Conservation (phyloP, 2,113 vertebrate genomes). For the Sakesphorus luctuosus region DNA sequence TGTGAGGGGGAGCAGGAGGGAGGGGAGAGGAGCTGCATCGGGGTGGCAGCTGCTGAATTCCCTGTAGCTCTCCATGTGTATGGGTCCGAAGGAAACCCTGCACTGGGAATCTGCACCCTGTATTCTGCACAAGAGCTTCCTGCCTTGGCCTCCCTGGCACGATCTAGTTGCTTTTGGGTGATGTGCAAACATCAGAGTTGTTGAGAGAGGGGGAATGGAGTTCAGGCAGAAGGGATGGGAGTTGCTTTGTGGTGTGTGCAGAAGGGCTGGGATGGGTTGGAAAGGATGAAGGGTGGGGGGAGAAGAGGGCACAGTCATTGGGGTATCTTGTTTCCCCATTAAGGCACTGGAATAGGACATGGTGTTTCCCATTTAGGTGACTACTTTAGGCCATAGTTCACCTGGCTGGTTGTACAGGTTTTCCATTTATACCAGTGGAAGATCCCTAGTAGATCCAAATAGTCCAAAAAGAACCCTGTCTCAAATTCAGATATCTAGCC, state of each 20-base stretch:
- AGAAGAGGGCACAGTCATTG: neutral
- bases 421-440: neutral
- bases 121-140: neutral
- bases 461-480: neutral
- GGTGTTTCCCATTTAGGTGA: neutral
- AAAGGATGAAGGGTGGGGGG: neutral
- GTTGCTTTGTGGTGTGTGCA: neutral
- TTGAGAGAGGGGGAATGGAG: neutral
- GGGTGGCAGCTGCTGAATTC: neutral
- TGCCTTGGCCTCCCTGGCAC: neutral
- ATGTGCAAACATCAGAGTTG: neutral
- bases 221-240: neutral
- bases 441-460: neutral
- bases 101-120: fast-evolving
- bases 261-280: neutral
- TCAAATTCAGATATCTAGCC: neutral
- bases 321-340: neutral
- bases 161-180: neutral
- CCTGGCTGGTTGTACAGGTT: neutral
- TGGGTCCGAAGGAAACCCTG: neutral
- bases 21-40: neutral
- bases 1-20: neutral
- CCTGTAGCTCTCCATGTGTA: neutral
- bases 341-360: neutral
- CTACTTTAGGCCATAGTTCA: neutral